Percentiles rank a stretch among this genome's conserved stretches.
phyloP scores from a whole-genome alignment of 2,888 invertebrate genomes.

The Globia sparganii region DNA sequence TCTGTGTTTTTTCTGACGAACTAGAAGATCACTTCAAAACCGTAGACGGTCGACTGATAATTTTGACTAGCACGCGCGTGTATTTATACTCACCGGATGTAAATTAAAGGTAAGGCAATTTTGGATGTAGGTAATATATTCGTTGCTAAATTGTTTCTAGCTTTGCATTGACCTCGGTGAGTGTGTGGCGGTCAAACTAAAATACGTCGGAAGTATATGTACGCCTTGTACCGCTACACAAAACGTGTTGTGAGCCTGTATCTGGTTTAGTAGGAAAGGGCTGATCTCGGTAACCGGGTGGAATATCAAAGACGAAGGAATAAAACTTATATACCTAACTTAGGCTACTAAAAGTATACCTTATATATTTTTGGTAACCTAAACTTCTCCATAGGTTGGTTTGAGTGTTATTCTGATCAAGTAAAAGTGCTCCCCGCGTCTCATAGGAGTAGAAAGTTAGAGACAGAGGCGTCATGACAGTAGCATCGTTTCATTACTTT shows the following conservation, averaged over 20 bases:
- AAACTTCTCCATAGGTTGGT: neutral
- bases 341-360: no score
- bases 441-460: neutral
- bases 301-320: neutral
- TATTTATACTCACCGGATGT: slow-evolving; percentile 88
- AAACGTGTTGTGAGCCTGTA: neutral
- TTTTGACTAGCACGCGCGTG: slow-evolving; percentile 68
- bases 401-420: neutral
- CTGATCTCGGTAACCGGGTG: neutral
- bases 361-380: neutral
- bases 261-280: neutral
- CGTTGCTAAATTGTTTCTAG: slow-evolving; percentile 79
- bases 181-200: slow-evolving; percentile 78
- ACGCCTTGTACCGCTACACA: slow-evolving; percentile 1
- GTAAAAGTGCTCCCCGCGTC: no score
- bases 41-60: slow-evolving; percentile 71
- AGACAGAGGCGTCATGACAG: neutral
- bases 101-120: slow-evolving; percentile 84
- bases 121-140: slow-evolving; percentile 67
- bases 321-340: no score
- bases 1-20: slow-evolving; percentile 79
- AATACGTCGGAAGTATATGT: slow-evolving; percentile 49
- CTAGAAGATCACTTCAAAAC: slow-evolving; percentile 85
- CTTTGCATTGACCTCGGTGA: slow-evolving; percentile 86
- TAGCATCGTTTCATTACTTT: neutral